phyloP scores from a whole-genome alignment of 2,113 vertebrate species.

The Salvelinus fontinalis region DNA sequence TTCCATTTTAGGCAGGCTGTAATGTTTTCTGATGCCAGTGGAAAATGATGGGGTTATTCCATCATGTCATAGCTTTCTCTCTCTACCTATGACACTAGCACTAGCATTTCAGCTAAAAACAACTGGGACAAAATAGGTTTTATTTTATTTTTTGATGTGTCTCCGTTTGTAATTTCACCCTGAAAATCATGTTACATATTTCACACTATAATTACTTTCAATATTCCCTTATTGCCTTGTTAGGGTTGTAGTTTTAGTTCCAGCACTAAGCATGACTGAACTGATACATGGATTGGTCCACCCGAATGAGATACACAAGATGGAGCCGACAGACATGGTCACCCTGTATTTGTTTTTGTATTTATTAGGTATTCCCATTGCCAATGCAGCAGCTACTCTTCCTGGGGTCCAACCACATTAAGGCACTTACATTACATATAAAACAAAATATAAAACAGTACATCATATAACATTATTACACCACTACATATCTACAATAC shows the following conservation, averaged over 20 bases:
- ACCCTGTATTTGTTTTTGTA: neutral
- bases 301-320: neutral
- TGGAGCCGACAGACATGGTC: constrained; percentile 20
- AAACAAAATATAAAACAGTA: too few relatives aligned
- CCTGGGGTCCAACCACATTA: too few relatives aligned
- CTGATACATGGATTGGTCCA: constrained; percentile 3
- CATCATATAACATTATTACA: too few relatives aligned
- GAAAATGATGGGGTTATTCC: constrained; percentile 50
- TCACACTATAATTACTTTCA: too few relatives aligned
- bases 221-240: too few relatives aligned
- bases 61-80: neutral
- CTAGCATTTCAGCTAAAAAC: constrained; percentile 9
- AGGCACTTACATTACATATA: too few relatives aligned
- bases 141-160: constrained; percentile 11
- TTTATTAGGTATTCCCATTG: constrained; percentile 24
- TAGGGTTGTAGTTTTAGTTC: neutral
- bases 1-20: constrained; percentile 21
- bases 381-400: constrained; percentile 35
- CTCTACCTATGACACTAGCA: too few relatives aligned
- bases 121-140: constrained; percentile 14
- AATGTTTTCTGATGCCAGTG: constrained; percentile 33
- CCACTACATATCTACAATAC: too few relatives aligned
- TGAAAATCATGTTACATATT: neutral
- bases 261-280: too few relatives aligned
- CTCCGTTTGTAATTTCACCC: constrained; percentile 28